Conservation (phyloP, 2,888 invertebrate species). For the Petrophora chlorosata region DNA sequence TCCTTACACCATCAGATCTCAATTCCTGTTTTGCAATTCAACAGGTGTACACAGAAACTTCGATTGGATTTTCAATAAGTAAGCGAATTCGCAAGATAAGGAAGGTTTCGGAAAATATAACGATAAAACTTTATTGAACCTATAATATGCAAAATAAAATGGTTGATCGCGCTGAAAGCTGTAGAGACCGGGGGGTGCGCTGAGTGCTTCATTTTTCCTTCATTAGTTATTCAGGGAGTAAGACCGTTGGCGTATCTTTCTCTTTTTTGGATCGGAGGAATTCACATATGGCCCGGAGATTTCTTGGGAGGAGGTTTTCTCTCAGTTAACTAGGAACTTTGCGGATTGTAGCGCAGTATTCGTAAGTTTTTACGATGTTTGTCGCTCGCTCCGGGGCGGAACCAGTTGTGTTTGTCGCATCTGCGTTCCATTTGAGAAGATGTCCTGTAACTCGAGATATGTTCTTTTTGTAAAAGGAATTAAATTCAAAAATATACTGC, state of each 20-base stretch:
- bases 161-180: constrained; percentile 49
- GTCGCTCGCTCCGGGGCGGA: constrained; percentile 49
- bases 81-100: constrained; percentile 46
- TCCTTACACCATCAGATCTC: constrained; percentile 39
- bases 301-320: constrained; percentile 57
- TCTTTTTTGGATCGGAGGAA: constrained; percentile 36
- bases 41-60: constrained; percentile 39
- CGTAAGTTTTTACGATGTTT: constrained; percentile 70
- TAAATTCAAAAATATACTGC: not conserved
- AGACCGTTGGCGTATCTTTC: constrained; percentile 37
- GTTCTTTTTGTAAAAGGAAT: not conserved
- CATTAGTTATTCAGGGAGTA: constrained; percentile 52
- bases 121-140: constrained; percentile 54
- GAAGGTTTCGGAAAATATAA: constrained; percentile 48
- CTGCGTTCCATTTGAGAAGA: constrained; percentile 64
- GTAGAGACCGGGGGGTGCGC: constrained; percentile 40
- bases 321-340: constrained; percentile 60
- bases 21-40: constrained; percentile 42
- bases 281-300: constrained; percentile 45
- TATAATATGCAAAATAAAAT: constrained; percentile 57
- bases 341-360: constrained; percentile 65
- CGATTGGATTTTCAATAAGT: constrained; percentile 49
- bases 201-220: constrained; percentile 55
- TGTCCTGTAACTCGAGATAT: constrained; percentile 52
- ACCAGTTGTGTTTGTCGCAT: constrained; percentile 66